Base-by-base conservation (phyloP, 2,797 vertebrate species). In the Enteromius thamalakanensis region DNA sequence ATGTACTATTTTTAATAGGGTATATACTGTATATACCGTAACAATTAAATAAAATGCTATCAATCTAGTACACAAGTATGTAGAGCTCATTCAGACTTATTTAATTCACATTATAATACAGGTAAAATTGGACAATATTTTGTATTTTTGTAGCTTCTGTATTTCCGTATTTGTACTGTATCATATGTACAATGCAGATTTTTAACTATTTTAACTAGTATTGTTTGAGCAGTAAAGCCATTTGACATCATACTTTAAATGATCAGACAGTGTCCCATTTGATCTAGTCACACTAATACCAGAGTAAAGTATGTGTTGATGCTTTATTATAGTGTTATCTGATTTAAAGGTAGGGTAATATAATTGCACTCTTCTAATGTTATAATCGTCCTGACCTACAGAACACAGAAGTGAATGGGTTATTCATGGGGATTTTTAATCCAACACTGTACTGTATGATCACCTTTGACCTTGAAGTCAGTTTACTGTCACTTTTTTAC, bases 71-170 rank as follows among this genome's bases (percentile, higher is more conserved):
- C 6, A 6, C 37, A 37, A 37, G 37, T 40, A 29, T 62, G 23
- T 14, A 62, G 12, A 29, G 11, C 37, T 72, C 34, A 40, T 78
- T 85, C 53, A 77, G 53, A 47, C n/a, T 15, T 23, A 23, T 26
- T 26, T 12, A 12, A 26, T 14, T 26, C 11, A 4, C 58, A 14
- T 60, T 29, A 62, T 23, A 14, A 62, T 62, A 14, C 23, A 60
- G 23, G n/a, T 26, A 0, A 60, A 23, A 60, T 26, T 23, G 23
- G 23, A 60, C 3, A 60, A 23, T 12, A 53, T 21, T 21, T 53
- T 4, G 3, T 49, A 14, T 53, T 58, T 58, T 58, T 62, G 2
- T 64, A 64, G 60, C 2, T 32, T 64, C 6, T 32, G 26, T 17
- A 64, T 64, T 17, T 64, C 4, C 26, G 12, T 60, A 3, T 29